Conservation (phyloP, 2,888 invertebrate species). For the Idaea dimidiata region DNA sequence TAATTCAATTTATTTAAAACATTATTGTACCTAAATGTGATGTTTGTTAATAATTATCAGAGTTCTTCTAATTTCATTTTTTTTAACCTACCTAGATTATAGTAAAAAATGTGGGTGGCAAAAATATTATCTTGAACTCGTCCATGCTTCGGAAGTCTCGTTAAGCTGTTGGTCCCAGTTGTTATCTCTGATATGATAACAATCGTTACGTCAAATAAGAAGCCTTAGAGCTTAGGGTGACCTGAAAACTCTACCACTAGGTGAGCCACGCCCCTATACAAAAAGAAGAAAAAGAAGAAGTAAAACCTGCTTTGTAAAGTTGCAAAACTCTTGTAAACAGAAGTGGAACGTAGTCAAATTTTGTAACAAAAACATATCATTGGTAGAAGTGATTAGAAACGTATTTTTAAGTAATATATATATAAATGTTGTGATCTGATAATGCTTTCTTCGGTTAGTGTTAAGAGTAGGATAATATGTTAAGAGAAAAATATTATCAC, state of each 20-base stretch:
- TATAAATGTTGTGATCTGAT: slow-evolving; percentile 56
- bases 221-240: no score
- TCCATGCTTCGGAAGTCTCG: no score
- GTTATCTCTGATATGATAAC: no score
- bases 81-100: not conserved
- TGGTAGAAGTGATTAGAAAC: slow-evolving; percentile 62
- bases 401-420: slow-evolving; percentile 47
- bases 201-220: no score
- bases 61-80: slow-evolving; percentile 12
- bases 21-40: slow-evolving; percentile 2
- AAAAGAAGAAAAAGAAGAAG: no score
- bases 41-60: slow-evolving; percentile 8
- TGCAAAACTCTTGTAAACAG: slow-evolving; percentile 26
- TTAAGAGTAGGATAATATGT: slow-evolving; percentile 3
- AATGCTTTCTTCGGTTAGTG: slow-evolving; percentile 14
- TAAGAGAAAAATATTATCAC: not conserved
- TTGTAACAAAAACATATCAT: slow-evolving; percentile 76
- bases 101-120: no score
- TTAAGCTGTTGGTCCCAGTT: no score
- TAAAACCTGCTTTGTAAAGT: slow-evolving; percentile 24
- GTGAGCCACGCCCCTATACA: no score
- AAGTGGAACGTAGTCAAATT: not conserved
- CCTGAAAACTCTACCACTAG: no score
- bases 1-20: not conserved
- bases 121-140: no score